A percentile compares a stretch with the other conserved stretches of the same genome.
phyloP scores from a whole-genome alignment of 2,113 vertebrate species.

The Bos indicus region DNA sequence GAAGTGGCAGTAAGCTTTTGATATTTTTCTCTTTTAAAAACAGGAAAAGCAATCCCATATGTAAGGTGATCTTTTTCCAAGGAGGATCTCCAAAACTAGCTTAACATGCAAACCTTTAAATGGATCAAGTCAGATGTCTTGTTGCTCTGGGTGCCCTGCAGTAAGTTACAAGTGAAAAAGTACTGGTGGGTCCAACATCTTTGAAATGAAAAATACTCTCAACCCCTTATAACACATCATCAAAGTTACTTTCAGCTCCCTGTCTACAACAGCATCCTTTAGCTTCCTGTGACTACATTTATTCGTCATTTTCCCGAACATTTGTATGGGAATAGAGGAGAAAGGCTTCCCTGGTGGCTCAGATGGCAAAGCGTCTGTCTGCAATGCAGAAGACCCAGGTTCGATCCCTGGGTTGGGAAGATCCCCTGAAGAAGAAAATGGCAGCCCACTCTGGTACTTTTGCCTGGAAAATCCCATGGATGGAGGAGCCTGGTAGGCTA shows the following conservation, averaged over 20 bases:
- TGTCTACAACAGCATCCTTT: not conserved
- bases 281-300: not conserved
- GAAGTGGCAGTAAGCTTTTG: not conserved
- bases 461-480: not conserved
- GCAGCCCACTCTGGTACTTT: not conserved
- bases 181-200: not conserved
- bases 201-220: not conserved
- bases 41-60: not conserved
- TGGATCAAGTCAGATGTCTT: not conserved
- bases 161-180: not conserved
- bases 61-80: not conserved
- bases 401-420: not conserved
- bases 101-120: not conserved
- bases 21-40: not conserved
- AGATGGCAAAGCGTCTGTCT: not conserved
- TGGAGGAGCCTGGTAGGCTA: not conserved
- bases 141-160: not conserved
- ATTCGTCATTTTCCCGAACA: not conserved
- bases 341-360: not conserved
- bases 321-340: not conserved
- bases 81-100: not conserved
- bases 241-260: not conserved
- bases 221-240: not conserved
- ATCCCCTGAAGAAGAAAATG: not conserved
- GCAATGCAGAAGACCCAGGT: not conserved